phyloP scores from a whole-genome alignment of 2,797 vertebrate species.

The Dendrocincla tyrannina region DNA sequence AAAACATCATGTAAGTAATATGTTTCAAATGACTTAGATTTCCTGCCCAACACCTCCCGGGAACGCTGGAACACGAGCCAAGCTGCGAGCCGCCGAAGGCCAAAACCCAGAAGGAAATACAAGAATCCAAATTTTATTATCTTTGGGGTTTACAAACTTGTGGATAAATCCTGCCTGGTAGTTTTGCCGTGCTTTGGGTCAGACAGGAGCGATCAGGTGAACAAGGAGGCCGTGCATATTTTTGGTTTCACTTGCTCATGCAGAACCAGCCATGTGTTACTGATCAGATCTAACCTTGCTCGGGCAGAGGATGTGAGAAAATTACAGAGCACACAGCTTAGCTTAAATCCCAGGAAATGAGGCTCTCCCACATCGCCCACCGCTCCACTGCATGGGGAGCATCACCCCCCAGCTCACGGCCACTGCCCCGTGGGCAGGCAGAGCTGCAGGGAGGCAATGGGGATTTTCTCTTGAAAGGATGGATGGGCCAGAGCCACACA shows the following conservation, averaged over 20 bases:
- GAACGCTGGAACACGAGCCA: not conserved
- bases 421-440: not conserved
- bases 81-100: not conserved
- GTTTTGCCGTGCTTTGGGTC: not conserved
- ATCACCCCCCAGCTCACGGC: accelerated
- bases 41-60: not conserved
- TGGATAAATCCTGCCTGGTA: not conserved
- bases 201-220: not conserved
- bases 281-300: slow-evolving; percentile 5
- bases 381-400: not conserved
- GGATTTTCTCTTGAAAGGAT: accelerated
- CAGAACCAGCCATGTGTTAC: not conserved
- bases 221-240: not conserved
- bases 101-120: not conserved
- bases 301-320: not conserved
- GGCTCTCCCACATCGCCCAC: not conserved
- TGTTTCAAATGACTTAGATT: not conserved
- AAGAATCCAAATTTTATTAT: not conserved
- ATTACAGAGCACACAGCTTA: not conserved
- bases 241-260: not conserved
- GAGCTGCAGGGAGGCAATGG: accelerated
- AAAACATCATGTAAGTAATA: slow-evolving; percentile 2
- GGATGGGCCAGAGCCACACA: accelerated
- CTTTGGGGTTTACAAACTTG: not conserved
- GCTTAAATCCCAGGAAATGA: not conserved